Evolutionary conservation across 30 jellyfish, hydroid and myxozoan genomes (phyloP), one percentile per base, ranked within the genome.

Genomic region (Pseudorhiza aurosa): DNA sequence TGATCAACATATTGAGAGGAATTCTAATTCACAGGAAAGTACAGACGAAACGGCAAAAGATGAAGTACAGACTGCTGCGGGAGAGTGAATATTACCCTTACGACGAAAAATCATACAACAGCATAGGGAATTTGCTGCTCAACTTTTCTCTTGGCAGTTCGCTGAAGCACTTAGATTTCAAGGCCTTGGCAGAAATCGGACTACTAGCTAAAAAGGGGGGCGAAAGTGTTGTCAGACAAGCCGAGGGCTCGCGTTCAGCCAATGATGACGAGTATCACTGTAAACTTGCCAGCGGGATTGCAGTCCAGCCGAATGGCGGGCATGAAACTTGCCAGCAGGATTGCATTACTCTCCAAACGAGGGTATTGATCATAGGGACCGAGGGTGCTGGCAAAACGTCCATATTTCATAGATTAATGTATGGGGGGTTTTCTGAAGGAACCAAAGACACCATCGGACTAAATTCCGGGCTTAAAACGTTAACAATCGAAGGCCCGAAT

Each of bases 401-500:
- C 40, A 21, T 74, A 36, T 74, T 50, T 47, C 27, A 60, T 22
- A 30, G 75, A 25, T 29, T 74, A 0, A 45, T 74, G 31, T 32
- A 37, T 56, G 75, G 69, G 3, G 57, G 62, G 29, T 53, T 21
- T 9, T 18, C 35, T 17, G 44, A 68, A 24, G 15, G 2, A 8
- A 3, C 40, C 3, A 11, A 12, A 22, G 65, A 45, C 21, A 50
- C 65, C 15, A 14, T 74, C 11, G 87, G 87, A 7, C 39, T 74
- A 25, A 62, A 74, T 58, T 74, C 27, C 2, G 75, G 75, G 1
- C 60, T 74, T 29, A 74, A 74, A 30, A 74, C 87, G 1, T 35
- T 74, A 31, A 33, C 69, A n/a, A 21, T 74, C n/a, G 49, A 51
- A 2, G 87, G 87, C 32, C 69, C 69, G 32, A 74, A 74, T 26